Conservation (phyloP, 2,113 vertebrate species). For the Lates calcarifer region DNA sequence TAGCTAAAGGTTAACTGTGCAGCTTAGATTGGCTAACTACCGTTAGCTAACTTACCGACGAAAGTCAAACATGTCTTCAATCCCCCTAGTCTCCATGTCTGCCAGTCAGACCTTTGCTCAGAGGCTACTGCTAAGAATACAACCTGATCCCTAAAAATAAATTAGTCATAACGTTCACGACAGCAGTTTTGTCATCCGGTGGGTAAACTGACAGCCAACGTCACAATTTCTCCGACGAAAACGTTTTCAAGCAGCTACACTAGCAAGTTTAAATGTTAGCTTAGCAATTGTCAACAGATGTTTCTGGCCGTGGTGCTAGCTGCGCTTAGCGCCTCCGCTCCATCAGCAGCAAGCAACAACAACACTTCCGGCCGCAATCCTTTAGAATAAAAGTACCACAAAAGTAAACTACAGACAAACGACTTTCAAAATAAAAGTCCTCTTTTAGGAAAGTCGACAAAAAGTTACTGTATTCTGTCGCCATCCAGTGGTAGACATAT, state of each 20-base stretch:
- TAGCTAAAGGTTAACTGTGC: neutral
- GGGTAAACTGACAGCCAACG: neutral
- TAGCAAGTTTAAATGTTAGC: constrained; percentile 48
- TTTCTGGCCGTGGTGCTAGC: constrained; percentile 9
- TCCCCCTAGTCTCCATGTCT: constrained; percentile 84
- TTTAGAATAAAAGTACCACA: constrained; percentile 28
- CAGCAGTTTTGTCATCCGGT: constrained; percentile 2
- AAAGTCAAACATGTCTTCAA: constrained; percentile 88
- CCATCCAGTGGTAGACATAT: constrained; percentile 26
- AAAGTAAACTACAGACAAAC: no score
- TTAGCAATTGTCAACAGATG: constrained; percentile 24
- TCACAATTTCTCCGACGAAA: neutral
- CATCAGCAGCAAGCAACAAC: neutral
- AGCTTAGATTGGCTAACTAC: constrained; percentile 11
- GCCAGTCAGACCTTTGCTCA: constrained; percentile 51
- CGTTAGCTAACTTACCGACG: constrained; percentile 81
- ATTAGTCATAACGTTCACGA: constrained; percentile 71
- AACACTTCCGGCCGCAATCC: constrained; percentile 37
- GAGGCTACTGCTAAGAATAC: constrained; percentile 71
- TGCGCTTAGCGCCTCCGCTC: neutral
- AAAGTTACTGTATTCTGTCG: neutral
- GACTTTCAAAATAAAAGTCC: constrained; percentile 37
- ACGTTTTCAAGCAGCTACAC: neutral
- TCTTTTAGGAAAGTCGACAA: rapidly evolving
- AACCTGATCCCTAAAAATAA: constrained; percentile 55